Base-by-base conservation (phyloP, 2,797 vertebrate species). In the Pyrocephalus nanus region DNA sequence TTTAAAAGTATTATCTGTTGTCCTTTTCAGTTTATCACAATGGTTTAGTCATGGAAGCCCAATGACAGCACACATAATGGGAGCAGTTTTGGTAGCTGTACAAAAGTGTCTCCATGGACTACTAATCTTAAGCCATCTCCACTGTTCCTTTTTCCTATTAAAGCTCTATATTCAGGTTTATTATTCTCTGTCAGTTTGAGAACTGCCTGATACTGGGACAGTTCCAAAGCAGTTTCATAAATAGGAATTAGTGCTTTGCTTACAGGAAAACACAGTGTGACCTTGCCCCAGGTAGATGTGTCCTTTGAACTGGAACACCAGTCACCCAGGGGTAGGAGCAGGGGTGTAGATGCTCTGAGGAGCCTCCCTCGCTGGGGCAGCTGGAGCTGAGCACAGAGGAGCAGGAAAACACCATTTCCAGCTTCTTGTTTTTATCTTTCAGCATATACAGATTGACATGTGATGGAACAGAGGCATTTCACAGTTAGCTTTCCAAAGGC, bases 71-170 rank as follows among this genome's bases (percentile, higher is more conserved):
- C 16, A 72, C 22, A 26, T 11, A 90, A 90, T 67, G 45, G 88
- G 60, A 92, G 55, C 29, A 67, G 34, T 88, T 79, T 76, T 71
- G 43, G 40, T 55, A 5, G 22, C 38, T 64, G 27, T 29, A 79
- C 88, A 62, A 75, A 79, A 81, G 43, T 4, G 0, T 67, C 67
- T 90, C 83, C 88, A 40, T 32, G 73, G 74, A 76, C 82, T 78
- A 50, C 64, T 92, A 66, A 93, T 79, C 92, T 71, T 65, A 73
- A 90, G 78, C 66, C 62, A 90, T 62, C 45, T 82, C 90, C 71
- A 50, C 57, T 90, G 51, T 53, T 76, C 67, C 22, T 78, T 90
- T 90, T 94, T 60, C 58, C 79, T 66, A 29, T 66, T 84, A 70
- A 86, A 90, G 53, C 73, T 86, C 71, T 45, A 27, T 40, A 70